Evolutionary conservation across 2,888 invertebrate species (phyloP).

Genomic region (Malacosoma neustria): DNA sequence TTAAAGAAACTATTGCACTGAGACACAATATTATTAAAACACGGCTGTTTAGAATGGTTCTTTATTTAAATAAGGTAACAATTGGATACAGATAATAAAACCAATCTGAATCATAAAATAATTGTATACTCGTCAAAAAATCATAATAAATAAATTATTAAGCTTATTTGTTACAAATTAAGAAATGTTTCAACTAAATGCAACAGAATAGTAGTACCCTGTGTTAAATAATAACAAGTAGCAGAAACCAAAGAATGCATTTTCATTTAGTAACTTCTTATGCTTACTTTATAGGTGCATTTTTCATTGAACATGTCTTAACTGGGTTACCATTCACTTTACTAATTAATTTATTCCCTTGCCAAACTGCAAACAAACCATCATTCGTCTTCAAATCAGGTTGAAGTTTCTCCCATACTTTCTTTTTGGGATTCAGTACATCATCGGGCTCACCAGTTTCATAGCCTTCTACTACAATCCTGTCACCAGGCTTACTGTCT

Average conservation of each 20-base stretch:
- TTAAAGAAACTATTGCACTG: no score
- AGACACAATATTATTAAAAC: no score
- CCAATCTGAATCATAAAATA: not conserved
- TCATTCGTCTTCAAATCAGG: slow-evolving; percentile 83
- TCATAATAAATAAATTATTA: slow-evolving; percentile 4
- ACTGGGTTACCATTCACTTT: slow-evolving; percentile 84
- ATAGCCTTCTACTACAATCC: slow-evolving; percentile 88
- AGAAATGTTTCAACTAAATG: not conserved
- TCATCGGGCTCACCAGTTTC: slow-evolving; percentile 86
- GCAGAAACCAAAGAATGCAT: no score
- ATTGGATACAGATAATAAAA: not conserved
- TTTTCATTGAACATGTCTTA: slow-evolving; percentile 82
- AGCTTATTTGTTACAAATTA: not conserved
- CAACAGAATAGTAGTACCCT: no score
- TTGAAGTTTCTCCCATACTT: slow-evolving; percentile 96
- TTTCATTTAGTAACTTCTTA: no score
- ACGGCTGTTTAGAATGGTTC: no score
- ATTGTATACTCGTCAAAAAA: not conserved
- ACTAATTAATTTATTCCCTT: slow-evolving; percentile 82
- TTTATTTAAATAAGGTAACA: no score
- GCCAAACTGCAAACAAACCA: slow-evolving; percentile 88
- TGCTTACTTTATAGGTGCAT: slow-evolving; percentile 87
- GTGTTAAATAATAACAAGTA: no score
- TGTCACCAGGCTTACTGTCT: slow-evolving; percentile 86
- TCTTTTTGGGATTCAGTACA: slow-evolving; percentile 95